Evolutionary conservation across 2,888 invertebrate genomes (phyloP).

Genomic region (Teleiodes luculella): DNA sequence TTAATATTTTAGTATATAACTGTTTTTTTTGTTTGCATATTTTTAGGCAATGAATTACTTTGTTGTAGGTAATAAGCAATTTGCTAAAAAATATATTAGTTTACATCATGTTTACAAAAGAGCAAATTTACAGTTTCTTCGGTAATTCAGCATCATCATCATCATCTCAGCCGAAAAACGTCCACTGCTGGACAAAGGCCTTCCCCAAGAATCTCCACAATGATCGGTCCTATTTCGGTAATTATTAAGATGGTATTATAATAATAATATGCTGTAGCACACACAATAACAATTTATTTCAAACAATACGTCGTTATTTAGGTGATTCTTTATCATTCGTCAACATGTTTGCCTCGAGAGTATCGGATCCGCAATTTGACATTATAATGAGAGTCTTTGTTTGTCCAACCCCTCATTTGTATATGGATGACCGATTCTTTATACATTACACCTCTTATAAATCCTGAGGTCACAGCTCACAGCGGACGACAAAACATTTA

Average conservation of each 20-base stretch:
- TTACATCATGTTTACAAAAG: conserved; percentile 1
- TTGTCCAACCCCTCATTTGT: conserved; percentile 64
- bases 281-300: too few species aligned
- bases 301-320: too few species aligned
- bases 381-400: conserved; percentile 69
- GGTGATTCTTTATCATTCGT: conserved; percentile 18
- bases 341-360: conserved; percentile 56
- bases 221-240: too few species aligned
- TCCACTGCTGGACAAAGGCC: too few species aligned
- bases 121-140: not conserved
- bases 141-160: too few species aligned
- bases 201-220: too few species aligned
- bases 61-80: not conserved
- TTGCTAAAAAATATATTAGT: not conserved
- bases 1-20: too few species aligned
- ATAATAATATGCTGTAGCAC: too few species aligned
- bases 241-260: too few species aligned
- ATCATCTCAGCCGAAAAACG: too few species aligned
- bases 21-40: too few species aligned
- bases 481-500: conserved; percentile 62
- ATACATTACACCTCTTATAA: conserved; percentile 49
- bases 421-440: conserved; percentile 56
- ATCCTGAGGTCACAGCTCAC: conserved; percentile 63
- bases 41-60: too few species aligned
- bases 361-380: conserved; percentile 63